Conservation (phyloP, 2,113 vertebrate species). For the Gambusia holbrooki region DNA sequence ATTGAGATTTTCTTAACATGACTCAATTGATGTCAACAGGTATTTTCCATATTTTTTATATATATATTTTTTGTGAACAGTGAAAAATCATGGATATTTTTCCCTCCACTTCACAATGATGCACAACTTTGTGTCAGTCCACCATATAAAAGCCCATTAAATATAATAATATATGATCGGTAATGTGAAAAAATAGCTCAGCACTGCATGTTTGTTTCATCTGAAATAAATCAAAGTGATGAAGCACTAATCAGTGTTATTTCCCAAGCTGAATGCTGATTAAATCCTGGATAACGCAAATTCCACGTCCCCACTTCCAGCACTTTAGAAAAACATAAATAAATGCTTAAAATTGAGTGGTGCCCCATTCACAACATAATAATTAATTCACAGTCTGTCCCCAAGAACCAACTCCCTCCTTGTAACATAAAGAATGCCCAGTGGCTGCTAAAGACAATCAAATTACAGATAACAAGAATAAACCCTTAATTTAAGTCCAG, state of each 20-base stretch:
- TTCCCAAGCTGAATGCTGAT: not conserved
- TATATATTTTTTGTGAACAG: no score
- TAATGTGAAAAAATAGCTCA: not conserved
- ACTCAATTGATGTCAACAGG: no score
- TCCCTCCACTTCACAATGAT: not conserved
- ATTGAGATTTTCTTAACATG: no score
- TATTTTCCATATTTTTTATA: no score
- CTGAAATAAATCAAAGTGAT: not conserved
- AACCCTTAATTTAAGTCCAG: not conserved
- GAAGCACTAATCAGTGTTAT: not conserved
- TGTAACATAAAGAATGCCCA: not conserved
- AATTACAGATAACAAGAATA: slow-evolving; percentile 3
- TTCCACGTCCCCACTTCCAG: not conserved
- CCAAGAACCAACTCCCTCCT: slow-evolving; percentile 27
- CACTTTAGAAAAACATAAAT: slow-evolving; percentile 14
- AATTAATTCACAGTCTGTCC: slow-evolving; percentile 1
- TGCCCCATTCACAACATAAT: slow-evolving; percentile 22
- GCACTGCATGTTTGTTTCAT: not conserved
- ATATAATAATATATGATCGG: not conserved
- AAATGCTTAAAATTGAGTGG: slow-evolving; percentile 41
- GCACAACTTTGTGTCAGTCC: not conserved
- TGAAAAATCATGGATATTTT: not conserved
- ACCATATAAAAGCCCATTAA: not conserved
- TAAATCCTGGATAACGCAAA: not conserved
- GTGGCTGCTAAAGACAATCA: slow-evolving; percentile 9